Evolutionary conservation across 2,888 invertebrate genomes (phyloP).

Genomic region (Cordylochernes scorpioides): DNA sequence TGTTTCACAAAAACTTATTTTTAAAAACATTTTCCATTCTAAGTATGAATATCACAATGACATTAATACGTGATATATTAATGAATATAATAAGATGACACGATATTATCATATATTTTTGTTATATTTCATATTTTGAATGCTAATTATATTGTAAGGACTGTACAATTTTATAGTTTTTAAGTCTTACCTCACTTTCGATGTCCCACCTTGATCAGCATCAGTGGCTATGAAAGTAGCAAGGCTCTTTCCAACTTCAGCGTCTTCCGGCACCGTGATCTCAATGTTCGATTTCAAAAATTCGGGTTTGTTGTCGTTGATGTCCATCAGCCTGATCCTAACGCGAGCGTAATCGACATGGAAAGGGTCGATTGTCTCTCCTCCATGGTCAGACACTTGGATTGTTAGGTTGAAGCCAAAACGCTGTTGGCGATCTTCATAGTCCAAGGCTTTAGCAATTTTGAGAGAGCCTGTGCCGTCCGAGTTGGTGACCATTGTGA

Average conservation of each 20-base stretch:
- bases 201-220: conserved; percentile 22
- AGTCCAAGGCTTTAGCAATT: conserved; percentile 63
- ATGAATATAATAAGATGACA: too few relatives aligned
- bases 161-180: neutral
- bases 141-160: neutral
- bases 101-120: neutral
- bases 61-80: too few relatives aligned
- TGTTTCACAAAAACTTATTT: too few relatives aligned
- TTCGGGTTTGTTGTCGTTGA: conserved; percentile 82
- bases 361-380: conserved; percentile 26
- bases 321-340: conserved; percentile 60
- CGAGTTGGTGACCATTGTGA: conserved; percentile 81
- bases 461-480: conserved; percentile 78
- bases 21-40: too few relatives aligned
- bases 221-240: conserved; percentile 24
- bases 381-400: conserved; percentile 18
- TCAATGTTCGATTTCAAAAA: conserved; percentile 51
- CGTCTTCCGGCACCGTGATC: conserved; percentile 19
- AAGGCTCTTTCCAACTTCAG: conserved; percentile 19
- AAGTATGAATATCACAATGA: too few relatives aligned
- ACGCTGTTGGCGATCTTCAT: conserved; percentile 74
- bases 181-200: conserved; percentile 13
- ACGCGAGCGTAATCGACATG: conserved; percentile 89
- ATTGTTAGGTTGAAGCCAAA: conserved; percentile 81
- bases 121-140: neutral